phyloP scores from a whole-genome alignment of 2,797 vertebrate species.

The Phrynocephalus guinanensis region DNA sequence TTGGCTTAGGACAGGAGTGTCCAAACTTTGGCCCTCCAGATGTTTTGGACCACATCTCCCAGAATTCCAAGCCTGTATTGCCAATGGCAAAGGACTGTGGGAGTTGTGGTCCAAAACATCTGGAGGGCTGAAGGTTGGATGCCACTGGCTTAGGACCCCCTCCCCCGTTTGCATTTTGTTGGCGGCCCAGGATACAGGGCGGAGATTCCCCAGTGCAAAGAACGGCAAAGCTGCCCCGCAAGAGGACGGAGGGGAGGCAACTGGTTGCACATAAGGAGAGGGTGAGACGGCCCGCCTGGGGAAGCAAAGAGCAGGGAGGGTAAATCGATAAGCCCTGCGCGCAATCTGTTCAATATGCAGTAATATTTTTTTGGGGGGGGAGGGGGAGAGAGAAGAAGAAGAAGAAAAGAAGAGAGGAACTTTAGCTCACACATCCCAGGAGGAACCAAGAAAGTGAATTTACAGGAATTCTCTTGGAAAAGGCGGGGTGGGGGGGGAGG shows the following conservation, averaged over 20 bases:
- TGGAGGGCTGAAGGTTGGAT: no score
- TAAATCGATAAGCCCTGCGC: constrained; percentile 61
- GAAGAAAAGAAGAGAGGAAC: constrained; percentile 44
- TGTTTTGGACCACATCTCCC: background rate
- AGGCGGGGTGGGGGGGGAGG: background rate
- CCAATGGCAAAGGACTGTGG: no score
- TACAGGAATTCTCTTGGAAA: constrained; percentile 70
- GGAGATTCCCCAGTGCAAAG: no score
- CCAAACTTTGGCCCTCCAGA: background rate
- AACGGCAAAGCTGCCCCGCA: no score
- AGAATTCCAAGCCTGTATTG: no score
- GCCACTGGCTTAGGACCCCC: no score
- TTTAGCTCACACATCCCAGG: constrained; percentile 58
- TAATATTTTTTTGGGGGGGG: background rate
- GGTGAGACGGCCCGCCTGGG: background rate
- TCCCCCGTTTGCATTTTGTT: no score
- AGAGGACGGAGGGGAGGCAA: no score
- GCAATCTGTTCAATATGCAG: constrained; percentile 62
- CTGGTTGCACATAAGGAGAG: no score
- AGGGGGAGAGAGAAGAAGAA: background rate
- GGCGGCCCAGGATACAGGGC: no score
- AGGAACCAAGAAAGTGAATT: constrained; percentile 62
- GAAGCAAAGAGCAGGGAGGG: no score
- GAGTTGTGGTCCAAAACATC: no score
- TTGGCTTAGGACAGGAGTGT: background rate